These are phyloP conservation scores for Acrobasis suavella DNA, from an alignment of 2,888 invertebrate species.

Conservation along the genomic window DNA sequence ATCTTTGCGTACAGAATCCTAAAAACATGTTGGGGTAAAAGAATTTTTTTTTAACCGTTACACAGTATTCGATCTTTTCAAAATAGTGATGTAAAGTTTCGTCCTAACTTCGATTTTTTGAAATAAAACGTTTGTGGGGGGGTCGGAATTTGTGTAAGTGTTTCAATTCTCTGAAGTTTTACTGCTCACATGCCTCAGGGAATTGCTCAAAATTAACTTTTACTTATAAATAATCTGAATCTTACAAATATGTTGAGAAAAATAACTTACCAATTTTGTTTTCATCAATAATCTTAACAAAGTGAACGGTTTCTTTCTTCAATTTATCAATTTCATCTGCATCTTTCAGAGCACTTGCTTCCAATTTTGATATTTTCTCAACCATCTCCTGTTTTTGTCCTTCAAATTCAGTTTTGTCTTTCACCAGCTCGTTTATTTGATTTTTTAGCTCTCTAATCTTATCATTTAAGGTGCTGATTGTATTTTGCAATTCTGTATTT, in stretches of 20 bases:
- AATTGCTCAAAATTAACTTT: too few relatives aligned
- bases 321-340: slow-evolving; percentile 33
- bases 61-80: too few relatives aligned
- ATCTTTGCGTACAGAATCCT: too few relatives aligned
- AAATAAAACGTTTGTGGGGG: too few relatives aligned
- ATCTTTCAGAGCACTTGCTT: slow-evolving; percentile 50
- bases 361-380: slow-evolving; percentile 1
- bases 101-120: too few relatives aligned
- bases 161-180: too few relatives aligned
- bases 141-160: too few relatives aligned
- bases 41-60: too few relatives aligned
- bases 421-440: slow-evolving; percentile 37
- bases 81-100: too few relatives aligned
- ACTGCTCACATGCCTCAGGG: too few relatives aligned
- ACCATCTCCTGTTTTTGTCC: slow-evolving; percentile 6
- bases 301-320: slow-evolving; percentile 37
- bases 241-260: background rate
- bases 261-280: slow-evolving; percentile 47
- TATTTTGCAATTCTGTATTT: slow-evolving; percentile 42
- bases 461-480: slow-evolving; percentile 22
- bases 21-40: too few relatives aligned
- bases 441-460: slow-evolving; percentile 35
- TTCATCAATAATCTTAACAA: slow-evolving; percentile 41
- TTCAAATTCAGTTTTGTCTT: slow-evolving; percentile 27
- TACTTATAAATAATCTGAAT: background rate